Percentiles rank a stretch among this genome's conserved stretches.
phyloP scores from a whole-genome alignment of 2,888 invertebrate species.

The Aquatica leii region DNA sequence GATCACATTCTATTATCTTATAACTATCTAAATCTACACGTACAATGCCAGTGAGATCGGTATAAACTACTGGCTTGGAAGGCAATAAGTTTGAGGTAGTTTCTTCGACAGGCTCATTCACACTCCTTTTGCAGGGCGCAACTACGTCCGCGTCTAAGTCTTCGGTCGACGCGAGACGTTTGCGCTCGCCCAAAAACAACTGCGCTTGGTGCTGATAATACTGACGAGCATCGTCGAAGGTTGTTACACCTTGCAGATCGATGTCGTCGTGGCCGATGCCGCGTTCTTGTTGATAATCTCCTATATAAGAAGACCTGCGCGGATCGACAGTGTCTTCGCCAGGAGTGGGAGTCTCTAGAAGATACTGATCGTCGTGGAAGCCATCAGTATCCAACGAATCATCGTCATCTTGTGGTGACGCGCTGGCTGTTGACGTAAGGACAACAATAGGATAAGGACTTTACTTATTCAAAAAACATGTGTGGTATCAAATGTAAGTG shows the following conservation, averaged over 20 bases:
- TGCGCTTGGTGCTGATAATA: constrained; percentile 57
- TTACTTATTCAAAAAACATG: constrained; percentile 19
- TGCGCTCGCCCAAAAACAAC: constrained; percentile 54
- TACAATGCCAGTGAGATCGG: constrained; percentile 62
- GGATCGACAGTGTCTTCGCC: constrained; percentile 45
- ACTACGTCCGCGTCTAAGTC: constrained; percentile 55
- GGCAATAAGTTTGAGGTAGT: constrained; percentile 65
- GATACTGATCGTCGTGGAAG: constrained; percentile 62
- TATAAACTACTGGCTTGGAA: constrained; percentile 41
- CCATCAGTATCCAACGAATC: constrained; percentile 66
- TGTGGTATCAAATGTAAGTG: constrained; percentile 17
- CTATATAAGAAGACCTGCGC: constrained; percentile 41
- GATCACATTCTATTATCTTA: constrained; percentile 52
- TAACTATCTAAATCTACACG: constrained; percentile 53
- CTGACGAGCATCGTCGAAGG: constrained; percentile 55
- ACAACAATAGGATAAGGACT: constrained; percentile 15
- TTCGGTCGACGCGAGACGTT: constrained; percentile 60
- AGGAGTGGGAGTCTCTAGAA: constrained; percentile 62
- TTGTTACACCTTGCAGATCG: constrained; percentile 55
- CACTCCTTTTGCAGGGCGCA: constrained; percentile 26
- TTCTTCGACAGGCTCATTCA: constrained; percentile 42
- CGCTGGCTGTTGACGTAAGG: constrained; percentile 54
- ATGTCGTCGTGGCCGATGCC: constrained; percentile 39
- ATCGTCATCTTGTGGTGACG: constrained; percentile 65
- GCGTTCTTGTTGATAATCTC: constrained; percentile 43